These are phyloP conservation scores for Brachyhypopomus occidentalis DNA, from an alignment of 2,113 vertebrate genomes.

Conservation along the genomic window DNA sequence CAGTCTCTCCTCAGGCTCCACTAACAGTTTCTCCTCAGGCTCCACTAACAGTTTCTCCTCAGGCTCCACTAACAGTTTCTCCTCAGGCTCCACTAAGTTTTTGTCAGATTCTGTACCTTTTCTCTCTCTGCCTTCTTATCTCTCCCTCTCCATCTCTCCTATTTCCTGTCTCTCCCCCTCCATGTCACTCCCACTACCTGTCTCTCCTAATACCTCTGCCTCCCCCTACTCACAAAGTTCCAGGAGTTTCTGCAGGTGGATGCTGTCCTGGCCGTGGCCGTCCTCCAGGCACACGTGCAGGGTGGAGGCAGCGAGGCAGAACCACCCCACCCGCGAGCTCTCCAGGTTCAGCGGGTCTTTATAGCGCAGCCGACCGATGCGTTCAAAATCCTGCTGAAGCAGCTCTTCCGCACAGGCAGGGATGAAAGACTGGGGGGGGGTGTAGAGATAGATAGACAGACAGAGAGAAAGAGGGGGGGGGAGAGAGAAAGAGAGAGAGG, in stretches of 20 bases:
- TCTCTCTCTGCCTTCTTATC: too few species aligned
- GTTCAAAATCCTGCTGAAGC: conserved; percentile 80
- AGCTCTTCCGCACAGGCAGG: conserved; percentile 80
- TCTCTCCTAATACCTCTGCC: too few species aligned
- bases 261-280: conserved; percentile 74
- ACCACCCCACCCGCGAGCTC: conserved; percentile 85
- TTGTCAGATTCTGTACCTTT: too few species aligned
- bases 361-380: conserved; percentile 85
- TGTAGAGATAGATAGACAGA: too few species aligned
- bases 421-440: conserved; percentile 77
- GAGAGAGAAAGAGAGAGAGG: neutral
- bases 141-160: too few species aligned
- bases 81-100: too few species aligned
- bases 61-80: too few species aligned
- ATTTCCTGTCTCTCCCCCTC: neutral
- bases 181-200: too few species aligned
- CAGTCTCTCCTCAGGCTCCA: too few species aligned
- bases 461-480: neutral
- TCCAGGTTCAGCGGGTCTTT: conserved; percentile 91
- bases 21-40: too few species aligned
- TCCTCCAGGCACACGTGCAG: conserved; percentile 77
- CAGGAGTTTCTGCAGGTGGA: conserved; percentile 88
- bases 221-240: conserved; percentile 86
- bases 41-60: too few species aligned
- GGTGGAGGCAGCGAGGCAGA: conserved; percentile 79